These are phyloP conservation scores for Orthonychiurus folsomi DNA, from an alignment of 2,888 invertebrate genomes.

Conservation along the genomic window DNA sequence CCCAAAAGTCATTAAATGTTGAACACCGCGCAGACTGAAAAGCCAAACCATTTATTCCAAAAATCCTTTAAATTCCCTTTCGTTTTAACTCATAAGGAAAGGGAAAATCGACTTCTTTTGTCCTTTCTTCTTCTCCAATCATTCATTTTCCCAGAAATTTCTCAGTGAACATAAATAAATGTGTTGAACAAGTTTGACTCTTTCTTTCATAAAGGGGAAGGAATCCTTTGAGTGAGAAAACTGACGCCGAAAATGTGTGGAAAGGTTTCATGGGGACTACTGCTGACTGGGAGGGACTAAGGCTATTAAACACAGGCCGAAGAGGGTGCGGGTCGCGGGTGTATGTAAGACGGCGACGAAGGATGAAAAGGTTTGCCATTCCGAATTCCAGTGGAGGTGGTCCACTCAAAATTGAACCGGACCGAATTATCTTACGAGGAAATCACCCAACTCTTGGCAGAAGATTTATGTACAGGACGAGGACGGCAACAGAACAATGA, in stretches of 20 bases:
- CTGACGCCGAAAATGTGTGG: constrained; percentile 24
- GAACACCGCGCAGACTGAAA: no score
- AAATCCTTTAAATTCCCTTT: no score
- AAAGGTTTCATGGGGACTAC: constrained; percentile 18
- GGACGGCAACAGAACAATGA: not conserved
- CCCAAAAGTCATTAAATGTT: no score
- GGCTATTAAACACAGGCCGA: no score
- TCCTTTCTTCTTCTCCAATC: not conserved
- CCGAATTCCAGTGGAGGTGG: not conserved
- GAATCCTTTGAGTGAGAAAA: constrained; percentile 22
- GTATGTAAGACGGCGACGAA: no score
- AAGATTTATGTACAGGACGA: not conserved
- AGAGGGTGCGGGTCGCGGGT: no score
- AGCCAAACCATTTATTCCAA: no score
- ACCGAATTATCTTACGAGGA: not conserved
- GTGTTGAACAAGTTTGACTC: not conserved
- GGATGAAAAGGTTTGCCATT: not conserved
- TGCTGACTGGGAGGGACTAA: no score
- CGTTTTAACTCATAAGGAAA: not conserved
- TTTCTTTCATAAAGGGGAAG: not conserved
- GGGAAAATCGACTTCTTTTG: not conserved
- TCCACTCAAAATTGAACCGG: not conserved
- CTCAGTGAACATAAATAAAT: not conserved
- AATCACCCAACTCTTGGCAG: not conserved
- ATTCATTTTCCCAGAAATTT: not conserved